Evolutionary conservation across 2,113 vertebrate genomes (phyloP).

Genomic region (Chloebia gouldiae): DNA sequence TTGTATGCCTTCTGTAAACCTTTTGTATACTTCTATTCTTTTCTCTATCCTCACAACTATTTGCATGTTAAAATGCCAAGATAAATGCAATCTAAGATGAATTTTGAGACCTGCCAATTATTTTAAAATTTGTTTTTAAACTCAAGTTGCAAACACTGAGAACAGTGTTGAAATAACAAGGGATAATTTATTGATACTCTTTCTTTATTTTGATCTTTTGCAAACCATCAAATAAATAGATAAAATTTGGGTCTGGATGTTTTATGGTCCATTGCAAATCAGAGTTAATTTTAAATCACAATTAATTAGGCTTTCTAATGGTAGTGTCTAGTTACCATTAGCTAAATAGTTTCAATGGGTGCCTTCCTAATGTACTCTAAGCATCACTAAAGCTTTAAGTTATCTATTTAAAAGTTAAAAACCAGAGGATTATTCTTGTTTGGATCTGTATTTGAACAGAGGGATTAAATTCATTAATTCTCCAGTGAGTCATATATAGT

Average conservation of each 20-base stretch:
- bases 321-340: constrained; percentile 16
- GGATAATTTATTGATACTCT: background rate
- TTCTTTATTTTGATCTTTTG: background rate
- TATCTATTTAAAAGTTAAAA: constrained; percentile 53
- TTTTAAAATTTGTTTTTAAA: background rate
- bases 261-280: constrained; percentile 21
- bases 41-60: background rate
- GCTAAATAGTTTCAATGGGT: constrained; percentile 3
- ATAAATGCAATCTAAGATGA: background rate
- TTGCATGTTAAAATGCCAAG: background rate
- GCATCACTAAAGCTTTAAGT: constrained; percentile 27
- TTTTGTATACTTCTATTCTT: background rate
- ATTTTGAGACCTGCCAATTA: background rate
- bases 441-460: constrained; percentile 37
- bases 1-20: background rate
- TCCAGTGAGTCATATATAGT: background rate
- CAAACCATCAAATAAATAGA: background rate
- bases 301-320: constrained; percentile 30
- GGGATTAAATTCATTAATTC: constrained; percentile 42
- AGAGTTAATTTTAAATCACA: constrained; percentile 33
- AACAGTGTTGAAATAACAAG: background rate
- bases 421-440: constrained; percentile 46
- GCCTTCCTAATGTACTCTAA: background rate
- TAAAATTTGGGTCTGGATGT: background rate
- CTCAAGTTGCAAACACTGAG: background rate